phyloP scores from a whole-genome alignment of 2,888 invertebrate genomes.

The Platycnemis pennipes region DNA sequence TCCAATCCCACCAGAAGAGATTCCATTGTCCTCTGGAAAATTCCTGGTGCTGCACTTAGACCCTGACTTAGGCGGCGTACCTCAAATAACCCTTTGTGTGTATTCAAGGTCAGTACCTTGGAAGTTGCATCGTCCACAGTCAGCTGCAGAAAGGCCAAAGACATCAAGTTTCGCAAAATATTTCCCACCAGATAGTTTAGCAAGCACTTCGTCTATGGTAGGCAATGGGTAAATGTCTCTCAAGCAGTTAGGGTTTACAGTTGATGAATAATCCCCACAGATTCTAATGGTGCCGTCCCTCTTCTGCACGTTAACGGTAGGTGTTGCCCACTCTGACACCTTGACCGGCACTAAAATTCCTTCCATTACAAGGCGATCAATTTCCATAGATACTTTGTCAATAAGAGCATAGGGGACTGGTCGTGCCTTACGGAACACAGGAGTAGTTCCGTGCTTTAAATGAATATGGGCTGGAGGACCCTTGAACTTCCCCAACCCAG shows the following conservation, averaged over 20 bases:
- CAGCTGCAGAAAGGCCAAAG: not conserved
- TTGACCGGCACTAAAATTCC: not conserved
- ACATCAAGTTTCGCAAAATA: not conserved
- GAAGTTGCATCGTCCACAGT: not conserved
- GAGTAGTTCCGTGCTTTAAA: too few species aligned
- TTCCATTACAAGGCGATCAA: too few species aligned
- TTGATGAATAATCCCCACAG: not conserved
- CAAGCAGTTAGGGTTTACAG: not conserved
- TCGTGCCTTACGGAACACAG: too few species aligned
- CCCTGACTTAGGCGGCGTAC: not conserved
- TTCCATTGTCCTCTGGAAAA: conserved; percentile 38
- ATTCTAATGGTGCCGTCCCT: not conserved
- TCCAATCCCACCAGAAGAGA: not conserved
- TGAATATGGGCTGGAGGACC: too few species aligned
- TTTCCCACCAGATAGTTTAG: not conserved
- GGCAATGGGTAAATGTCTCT: not conserved
- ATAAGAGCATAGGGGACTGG: too few species aligned
- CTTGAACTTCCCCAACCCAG: too few species aligned
- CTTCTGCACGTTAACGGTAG: conserved; percentile 18
- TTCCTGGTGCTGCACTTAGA: not conserved
- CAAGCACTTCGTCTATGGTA: not conserved
- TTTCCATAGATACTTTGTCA: too few species aligned
- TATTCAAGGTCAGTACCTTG: not conserved
- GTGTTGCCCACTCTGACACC: conserved; percentile 11
- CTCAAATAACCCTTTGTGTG: not conserved